Conservation (phyloP, 2,797 vertebrate species). For the Tamandua tetradactyla region DNA sequence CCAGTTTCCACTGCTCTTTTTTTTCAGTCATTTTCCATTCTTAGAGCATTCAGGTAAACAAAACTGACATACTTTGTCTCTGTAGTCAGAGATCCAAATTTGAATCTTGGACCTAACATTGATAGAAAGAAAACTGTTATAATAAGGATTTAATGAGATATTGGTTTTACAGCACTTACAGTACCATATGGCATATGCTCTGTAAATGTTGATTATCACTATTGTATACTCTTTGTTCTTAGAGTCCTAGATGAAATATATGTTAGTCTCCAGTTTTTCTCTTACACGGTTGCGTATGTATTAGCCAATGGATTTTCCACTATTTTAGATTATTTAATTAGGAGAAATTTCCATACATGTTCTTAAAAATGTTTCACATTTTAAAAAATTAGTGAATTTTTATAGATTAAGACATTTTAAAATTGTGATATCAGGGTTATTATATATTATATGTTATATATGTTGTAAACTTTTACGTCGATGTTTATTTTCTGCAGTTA, state of each 20-base stretch:
- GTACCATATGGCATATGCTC: background rate
- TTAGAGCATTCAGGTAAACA: background rate
- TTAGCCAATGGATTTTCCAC: background rate
- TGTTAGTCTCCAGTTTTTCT: background rate
- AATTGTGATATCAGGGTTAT: background rate
- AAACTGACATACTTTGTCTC: background rate
- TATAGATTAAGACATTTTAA: background rate
- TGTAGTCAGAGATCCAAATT: conserved; percentile 8
- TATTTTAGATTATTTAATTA: conserved; percentile 17
- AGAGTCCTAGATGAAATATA: background rate
- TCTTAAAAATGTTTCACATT: background rate
- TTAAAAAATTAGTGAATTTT: conserved; percentile 9
- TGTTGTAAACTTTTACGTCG: background rate
- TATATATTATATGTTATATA: too few species aligned
- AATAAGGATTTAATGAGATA: background rate
- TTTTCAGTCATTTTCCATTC: background rate
- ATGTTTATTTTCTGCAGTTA: background rate
- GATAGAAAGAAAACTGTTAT: background rate
- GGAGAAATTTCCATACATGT: background rate
- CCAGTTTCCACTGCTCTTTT: background rate
- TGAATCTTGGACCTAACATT: background rate
- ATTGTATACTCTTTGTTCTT: background rate
- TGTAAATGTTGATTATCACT: background rate
- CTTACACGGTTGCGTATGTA: background rate
- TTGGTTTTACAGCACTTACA: conserved; percentile 13